These are phyloP conservation scores for Lampropteryx suffumata DNA, from an alignment of 2,888 invertebrate species.

Conservation along the genomic window DNA sequence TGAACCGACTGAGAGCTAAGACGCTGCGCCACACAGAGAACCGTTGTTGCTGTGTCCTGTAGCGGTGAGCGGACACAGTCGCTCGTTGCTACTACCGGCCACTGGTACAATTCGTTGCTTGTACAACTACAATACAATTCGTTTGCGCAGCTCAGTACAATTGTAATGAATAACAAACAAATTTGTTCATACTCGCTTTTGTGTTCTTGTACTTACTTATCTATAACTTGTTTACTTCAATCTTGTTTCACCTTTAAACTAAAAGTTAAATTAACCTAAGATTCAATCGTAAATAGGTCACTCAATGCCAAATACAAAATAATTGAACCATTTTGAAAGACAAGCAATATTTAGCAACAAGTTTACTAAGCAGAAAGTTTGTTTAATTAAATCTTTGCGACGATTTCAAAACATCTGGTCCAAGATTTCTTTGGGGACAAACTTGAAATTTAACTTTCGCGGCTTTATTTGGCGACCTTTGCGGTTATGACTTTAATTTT, in stretches of 20 bases:
- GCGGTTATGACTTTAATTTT: slow-evolving; percentile 24
- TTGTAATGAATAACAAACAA: no score
- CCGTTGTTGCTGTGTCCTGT: no score
- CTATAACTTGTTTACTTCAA: neutral
- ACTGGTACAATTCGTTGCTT: no score
- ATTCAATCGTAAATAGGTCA: slow-evolving; percentile 12
- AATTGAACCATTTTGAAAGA: slow-evolving; percentile 19
- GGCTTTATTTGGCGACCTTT: slow-evolving; percentile 42
- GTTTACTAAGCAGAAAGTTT: slow-evolving; percentile 52
- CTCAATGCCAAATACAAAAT: slow-evolving; percentile 16
- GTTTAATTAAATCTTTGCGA: slow-evolving; percentile 66
- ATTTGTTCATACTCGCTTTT: no score
- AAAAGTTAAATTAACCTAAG: slow-evolving; percentile 10
- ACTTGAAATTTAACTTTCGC: slow-evolving; percentile 44
- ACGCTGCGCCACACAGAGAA: no score
- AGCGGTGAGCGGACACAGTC: no score
- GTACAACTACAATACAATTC: no score
- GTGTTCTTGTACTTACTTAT: no score
- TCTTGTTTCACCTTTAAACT: slow-evolving; percentile 3
- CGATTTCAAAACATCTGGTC: slow-evolving; percentile 65
- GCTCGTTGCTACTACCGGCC: no score
- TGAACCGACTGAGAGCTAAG: no score
- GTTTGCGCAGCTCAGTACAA: no score
- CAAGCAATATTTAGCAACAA: slow-evolving; percentile 53
- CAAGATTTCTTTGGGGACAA: slow-evolving; percentile 32